Conservation (phyloP, 2,888 invertebrate species). For the Epinotia brunnichana region DNA sequence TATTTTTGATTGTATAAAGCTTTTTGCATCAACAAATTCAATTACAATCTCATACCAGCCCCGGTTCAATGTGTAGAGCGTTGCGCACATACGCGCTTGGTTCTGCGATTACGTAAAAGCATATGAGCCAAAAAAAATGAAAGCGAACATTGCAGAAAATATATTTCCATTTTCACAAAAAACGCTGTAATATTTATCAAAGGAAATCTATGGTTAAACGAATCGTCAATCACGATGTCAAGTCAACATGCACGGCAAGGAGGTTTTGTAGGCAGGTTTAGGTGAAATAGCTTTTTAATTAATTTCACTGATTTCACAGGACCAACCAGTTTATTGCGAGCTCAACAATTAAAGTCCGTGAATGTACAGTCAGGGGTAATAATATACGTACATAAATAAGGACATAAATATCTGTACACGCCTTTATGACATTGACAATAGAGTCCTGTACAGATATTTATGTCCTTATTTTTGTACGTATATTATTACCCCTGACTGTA, state of each 20-base stretch:
- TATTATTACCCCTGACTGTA: too few relatives aligned
- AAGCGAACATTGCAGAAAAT: neutral
- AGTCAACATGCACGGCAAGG: slow-evolving; percentile 1
- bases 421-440: too few relatives aligned
- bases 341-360: too few relatives aligned
- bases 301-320: slow-evolving; percentile 2
- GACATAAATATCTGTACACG: too few relatives aligned
- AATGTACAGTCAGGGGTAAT: too few relatives aligned
- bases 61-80: neutral
- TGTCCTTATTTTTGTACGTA: too few relatives aligned
- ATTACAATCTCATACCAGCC: neutral
- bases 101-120: neutral
- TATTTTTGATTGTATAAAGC: too few relatives aligned
- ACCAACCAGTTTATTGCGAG: slow-evolving; percentile 9
- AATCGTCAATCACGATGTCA: slow-evolving; percentile 18
- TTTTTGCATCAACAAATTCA: neutral
- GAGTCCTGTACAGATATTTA: too few relatives aligned
- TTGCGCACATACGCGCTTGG: neutral
- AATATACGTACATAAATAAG: too few relatives aligned
- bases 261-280: slow-evolving; percentile 1
- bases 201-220: slow-evolving; percentile 14
- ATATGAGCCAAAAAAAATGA: neutral
- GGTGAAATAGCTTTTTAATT: slow-evolving; percentile 7
- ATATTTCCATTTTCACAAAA: neutral
- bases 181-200: slow-evolving; percentile 9